These are phyloP conservation scores for Lymantria monacha DNA, from an alignment of 2,888 invertebrate species.

Conservation along the genomic window DNA sequence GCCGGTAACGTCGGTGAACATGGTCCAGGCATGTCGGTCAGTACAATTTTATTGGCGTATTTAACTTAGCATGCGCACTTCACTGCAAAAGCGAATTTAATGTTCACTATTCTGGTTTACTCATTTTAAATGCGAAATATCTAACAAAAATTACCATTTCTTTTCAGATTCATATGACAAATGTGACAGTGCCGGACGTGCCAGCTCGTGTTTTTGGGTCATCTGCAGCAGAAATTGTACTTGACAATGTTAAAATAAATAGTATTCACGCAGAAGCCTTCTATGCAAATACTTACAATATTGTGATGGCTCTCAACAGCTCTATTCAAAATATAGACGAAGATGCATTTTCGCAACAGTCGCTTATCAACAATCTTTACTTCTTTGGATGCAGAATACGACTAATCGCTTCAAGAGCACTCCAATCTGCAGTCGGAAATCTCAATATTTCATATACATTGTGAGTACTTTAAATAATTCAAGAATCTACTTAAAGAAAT, in stretches of 20 bases:
- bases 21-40: conserved; percentile 82
- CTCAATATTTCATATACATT: conserved; percentile 85
- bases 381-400: conserved; percentile 83
- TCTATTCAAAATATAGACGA: conserved; percentile 82
- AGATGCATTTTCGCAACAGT: conserved; percentile 84
- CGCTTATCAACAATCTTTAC: conserved; percentile 83
- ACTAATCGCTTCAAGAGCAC: conserved; percentile 80
- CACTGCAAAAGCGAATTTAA: conserved; percentile 8
- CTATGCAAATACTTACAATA: conserved; percentile 84
- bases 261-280: conserved; percentile 85
- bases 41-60: conserved; percentile 35
- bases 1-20: conserved; percentile 84
- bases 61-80: conserved; percentile 3
- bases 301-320: conserved; percentile 84
- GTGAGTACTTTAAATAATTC: conserved; percentile 52
- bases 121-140: no score
- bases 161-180: conserved; percentile 85
- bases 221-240: conserved; percentile 82
- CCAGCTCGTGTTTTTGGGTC: conserved; percentile 85
- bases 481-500: neutral
- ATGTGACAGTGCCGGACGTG: conserved; percentile 81
- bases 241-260: conserved; percentile 76
- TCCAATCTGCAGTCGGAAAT: conserved; percentile 84
- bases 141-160: neutral
- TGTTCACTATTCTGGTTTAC: conserved; percentile 11